Evolutionary conservation across 2,113 vertebrate species (phyloP).

Genomic region (Regulus satrapa): DNA sequence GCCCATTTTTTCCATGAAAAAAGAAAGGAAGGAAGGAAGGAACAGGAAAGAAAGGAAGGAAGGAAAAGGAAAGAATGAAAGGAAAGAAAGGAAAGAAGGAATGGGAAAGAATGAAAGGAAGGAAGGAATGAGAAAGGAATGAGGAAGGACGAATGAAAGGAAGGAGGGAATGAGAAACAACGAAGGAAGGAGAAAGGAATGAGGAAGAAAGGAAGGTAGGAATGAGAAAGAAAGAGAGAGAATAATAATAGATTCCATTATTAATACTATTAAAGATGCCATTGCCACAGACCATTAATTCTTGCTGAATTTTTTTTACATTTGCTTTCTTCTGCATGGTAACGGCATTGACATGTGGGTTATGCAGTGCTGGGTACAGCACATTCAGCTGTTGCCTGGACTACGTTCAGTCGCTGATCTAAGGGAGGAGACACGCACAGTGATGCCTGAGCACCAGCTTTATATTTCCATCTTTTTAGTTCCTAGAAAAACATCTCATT

Average conservation of each 20-base stretch:
- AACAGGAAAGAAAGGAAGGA: no score
- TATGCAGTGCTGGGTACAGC: neutral
- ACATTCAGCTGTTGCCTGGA: neutral
- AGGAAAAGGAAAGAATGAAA: no score
- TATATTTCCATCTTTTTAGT: neutral
- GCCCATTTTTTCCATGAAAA: neutral
- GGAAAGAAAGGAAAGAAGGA: no score
- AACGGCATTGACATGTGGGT: neutral
- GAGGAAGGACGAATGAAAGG: no score
- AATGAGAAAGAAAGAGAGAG: no score
- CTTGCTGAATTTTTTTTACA: neutral
- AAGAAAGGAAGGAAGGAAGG: no score
- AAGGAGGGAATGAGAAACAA: no score
- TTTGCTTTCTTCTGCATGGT: neutral
- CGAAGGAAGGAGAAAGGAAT: no score
- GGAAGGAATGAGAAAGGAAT: no score
- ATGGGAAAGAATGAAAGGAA: no score
- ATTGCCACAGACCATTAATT: neutral
- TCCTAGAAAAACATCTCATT: neutral
- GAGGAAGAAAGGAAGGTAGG: no score
- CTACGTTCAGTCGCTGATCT: neutral
- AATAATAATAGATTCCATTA: no score
- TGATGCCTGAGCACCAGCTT: neutral
- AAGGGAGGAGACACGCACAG: neutral
- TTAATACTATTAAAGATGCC: fast-evolving